Percentiles rank a stretch among this genome's conserved stretches.
Conservation (phyloP, 2,113 vertebrate species). For the Saguinus imperator region DNA sequence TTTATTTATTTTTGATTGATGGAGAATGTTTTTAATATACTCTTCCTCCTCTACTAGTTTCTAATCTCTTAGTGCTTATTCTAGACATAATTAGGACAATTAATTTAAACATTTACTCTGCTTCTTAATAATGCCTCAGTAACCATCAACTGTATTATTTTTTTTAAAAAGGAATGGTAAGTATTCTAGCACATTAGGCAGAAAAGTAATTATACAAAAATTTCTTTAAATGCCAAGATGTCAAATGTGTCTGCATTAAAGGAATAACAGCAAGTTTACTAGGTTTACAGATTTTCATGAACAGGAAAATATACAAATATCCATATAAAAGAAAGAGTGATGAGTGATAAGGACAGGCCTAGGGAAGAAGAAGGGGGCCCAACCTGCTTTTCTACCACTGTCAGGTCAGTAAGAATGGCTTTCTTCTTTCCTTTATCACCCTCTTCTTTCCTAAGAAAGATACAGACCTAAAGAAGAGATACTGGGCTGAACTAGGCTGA, state of each 20-base stretch:
- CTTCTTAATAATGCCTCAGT: constrained; percentile 1
- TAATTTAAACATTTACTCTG: constrained; percentile 19
- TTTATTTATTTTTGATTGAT: not conserved
- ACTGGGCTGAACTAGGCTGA: not conserved
- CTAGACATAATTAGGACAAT: constrained; percentile 29
- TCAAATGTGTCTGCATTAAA: not conserved
- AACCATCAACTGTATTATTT: not conserved
- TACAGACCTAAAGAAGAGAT: not conserved
- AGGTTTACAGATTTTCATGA: not conserved
- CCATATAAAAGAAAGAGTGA: not conserved
- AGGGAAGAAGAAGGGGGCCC: not conserved
- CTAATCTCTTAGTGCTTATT: constrained; percentile 33
- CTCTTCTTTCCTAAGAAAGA: constrained; percentile 8
- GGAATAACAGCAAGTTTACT: not conserved
- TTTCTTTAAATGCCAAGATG: constrained; percentile 40
- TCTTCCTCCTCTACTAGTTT: not conserved
- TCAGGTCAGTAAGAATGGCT: not conserved
- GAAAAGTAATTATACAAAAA: constrained; percentile 16
- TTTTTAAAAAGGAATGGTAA: not conserved
- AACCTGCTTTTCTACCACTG: not conserved
- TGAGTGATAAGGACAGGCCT: not conserved
- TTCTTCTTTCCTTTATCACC: constrained; percentile 13
- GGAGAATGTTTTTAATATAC: not conserved
- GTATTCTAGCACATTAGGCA: not conserved
- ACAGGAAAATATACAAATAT: not conserved